Evolutionary conservation across 2,113 vertebrate species (phyloP).

Genomic region (Lasiurus cinereus): DNA sequence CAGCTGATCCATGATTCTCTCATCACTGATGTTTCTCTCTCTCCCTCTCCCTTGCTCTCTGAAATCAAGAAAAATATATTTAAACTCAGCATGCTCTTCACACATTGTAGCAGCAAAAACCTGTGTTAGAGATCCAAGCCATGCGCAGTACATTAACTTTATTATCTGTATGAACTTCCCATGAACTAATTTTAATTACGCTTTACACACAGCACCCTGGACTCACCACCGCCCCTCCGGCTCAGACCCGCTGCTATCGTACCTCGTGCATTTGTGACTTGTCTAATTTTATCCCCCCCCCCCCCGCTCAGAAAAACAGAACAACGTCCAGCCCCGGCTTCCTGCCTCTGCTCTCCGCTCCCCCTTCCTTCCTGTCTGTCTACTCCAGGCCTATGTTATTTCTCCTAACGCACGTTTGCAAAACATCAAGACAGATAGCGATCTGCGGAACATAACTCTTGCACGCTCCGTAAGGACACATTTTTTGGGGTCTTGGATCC

Average conservation of each 20-base stretch:
- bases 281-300: conserved; percentile 51
- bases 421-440: conserved; percentile 65
- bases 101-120: not conserved
- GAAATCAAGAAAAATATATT: too few relatives aligned
- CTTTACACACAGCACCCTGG: not conserved
- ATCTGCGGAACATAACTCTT: conserved; percentile 69
- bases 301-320: conserved; percentile 49
- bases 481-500: conserved; percentile 42
- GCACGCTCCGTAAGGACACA: conserved; percentile 45
- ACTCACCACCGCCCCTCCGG: not conserved
- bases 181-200: conserved; percentile 31
- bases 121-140: not conserved
- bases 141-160: not conserved
- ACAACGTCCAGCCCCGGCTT: conserved; percentile 63
- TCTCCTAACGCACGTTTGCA: conserved; percentile 67
- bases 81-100: not conserved
- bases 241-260: not conserved
- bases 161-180: conserved; percentile 29
- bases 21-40: too few relatives aligned
- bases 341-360: conserved; percentile 51
- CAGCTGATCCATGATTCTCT: too few relatives aligned
- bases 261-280: conserved; percentile 38
- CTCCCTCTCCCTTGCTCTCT: too few relatives aligned
- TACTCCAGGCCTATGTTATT: conserved; percentile 12
- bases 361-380: conserved; percentile 63